Percentiles rank a stretch among this genome's conserved stretches.
These are phyloP conservation scores for Megalops cyprinoides DNA, from an alignment of 2,797 vertebrate genomes.

Conservation along the genomic window DNA sequence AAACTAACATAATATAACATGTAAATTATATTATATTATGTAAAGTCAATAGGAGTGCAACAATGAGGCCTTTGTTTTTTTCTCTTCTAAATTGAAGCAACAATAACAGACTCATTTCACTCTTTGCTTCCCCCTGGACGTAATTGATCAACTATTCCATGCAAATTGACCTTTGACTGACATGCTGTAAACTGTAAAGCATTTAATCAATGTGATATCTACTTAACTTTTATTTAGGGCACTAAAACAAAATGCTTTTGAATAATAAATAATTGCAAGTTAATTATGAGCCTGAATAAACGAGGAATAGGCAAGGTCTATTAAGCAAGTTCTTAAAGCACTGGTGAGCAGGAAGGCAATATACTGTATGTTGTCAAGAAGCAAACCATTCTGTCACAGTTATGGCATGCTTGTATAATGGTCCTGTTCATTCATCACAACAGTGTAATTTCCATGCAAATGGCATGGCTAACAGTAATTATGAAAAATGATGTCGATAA, in stretches of 20 bases:
- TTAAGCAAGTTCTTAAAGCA: not conserved
- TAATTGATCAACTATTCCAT: slow-evolving; percentile 27
- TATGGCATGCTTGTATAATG: not conserved
- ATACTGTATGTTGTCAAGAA: not conserved
- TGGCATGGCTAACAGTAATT: not conserved
- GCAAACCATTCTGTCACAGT: not conserved
- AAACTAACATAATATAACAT: slow-evolving; percentile 45
- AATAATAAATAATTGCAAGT: slow-evolving; percentile 5
- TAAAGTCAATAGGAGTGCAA: slow-evolving; percentile 42
- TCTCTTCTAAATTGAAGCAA: slow-evolving; percentile 22
- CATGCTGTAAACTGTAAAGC: slow-evolving; percentile 34
- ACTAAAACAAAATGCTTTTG: not conserved
- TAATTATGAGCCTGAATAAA: slow-evolving; percentile 10
- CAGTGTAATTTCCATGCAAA: slow-evolving; percentile 16
- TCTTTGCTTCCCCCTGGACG: not conserved
- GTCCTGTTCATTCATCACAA: slow-evolving; percentile 1
- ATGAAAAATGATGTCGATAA: not conserved
- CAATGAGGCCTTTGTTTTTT: slow-evolving; percentile 37
- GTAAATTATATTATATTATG: no score
- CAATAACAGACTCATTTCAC: slow-evolving; percentile 30
- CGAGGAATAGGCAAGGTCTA: not conserved
- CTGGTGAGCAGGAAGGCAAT: not conserved
- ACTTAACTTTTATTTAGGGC: slow-evolving; percentile 19
- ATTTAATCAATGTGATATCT: slow-evolving; percentile 34
- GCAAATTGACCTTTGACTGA: slow-evolving; percentile 36